Percentiles rank a stretch among this genome's conserved stretches.
Conservation (phyloP, 2,797 vertebrate species). For the Falco peregrinus region DNA sequence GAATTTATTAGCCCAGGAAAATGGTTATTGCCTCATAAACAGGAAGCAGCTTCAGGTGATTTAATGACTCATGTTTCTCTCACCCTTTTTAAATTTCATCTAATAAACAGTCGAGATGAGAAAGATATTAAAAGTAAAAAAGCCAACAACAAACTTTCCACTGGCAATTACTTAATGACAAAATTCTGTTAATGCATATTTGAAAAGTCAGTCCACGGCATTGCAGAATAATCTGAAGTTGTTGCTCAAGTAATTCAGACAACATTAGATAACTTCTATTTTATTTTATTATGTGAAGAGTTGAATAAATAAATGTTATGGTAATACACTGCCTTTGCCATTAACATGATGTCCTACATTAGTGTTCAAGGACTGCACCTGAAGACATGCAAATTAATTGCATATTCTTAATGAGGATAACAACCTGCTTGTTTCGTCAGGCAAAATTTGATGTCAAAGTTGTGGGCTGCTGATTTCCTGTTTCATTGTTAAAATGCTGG, state of each 20-base stretch:
- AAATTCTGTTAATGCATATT: neutral
- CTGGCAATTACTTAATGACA: conserved; percentile 8
- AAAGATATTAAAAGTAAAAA: conserved; percentile 6
- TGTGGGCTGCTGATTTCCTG: neutral
- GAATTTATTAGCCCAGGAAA: conserved; percentile 30
- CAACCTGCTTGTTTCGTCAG: conserved; percentile 21
- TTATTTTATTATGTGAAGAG: neutral
- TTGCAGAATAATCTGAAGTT: neutral
- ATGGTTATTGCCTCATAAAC: conserved; percentile 38
- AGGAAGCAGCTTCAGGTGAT: conserved; percentile 19
- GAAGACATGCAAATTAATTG: conserved; percentile 46
- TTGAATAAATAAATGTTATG: conserved; percentile 37
- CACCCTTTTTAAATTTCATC: neutral
- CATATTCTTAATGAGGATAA: conserved; percentile 37
- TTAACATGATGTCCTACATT: conserved; percentile 4
- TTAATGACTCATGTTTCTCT: conserved; percentile 26
- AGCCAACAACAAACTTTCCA: neutral
- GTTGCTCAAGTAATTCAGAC: neutral
- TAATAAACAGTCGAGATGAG: conserved; percentile 21
- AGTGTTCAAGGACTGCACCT: conserved; percentile 39
- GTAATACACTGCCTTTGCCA: neutral
- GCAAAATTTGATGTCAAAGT: neutral
- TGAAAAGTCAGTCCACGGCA: neutral
- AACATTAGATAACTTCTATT: neutral
- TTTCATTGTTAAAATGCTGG: neutral